phyloP scores from a whole-genome alignment of 2,113 vertebrate species.

The Callaeas wilsoni region DNA sequence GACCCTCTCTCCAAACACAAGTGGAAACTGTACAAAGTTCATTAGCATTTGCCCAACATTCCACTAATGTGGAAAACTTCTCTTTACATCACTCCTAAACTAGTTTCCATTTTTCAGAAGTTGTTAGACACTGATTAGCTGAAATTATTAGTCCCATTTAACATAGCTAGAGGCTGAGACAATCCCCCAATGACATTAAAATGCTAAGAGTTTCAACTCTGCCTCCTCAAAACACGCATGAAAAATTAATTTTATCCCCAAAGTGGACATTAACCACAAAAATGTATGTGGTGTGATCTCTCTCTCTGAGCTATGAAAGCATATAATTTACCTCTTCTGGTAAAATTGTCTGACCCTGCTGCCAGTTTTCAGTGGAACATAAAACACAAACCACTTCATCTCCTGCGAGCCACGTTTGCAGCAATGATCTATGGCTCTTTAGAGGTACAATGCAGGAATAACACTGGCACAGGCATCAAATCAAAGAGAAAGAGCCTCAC shows the following conservation, averaged over 20 bases:
- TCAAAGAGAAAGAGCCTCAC: background rate
- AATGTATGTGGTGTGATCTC: background rate
- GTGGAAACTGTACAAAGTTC: conserved; percentile 45
- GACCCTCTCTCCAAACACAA: conserved; percentile 22
- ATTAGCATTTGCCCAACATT: conserved; percentile 38
- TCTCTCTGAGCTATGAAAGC: background rate
- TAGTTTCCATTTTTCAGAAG: conserved; percentile 60
- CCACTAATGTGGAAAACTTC: conserved; percentile 57
- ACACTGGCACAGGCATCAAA: background rate
- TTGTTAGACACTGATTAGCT: conserved; percentile 45
- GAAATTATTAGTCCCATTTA: conserved; percentile 50
- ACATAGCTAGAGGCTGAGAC: conserved; percentile 50
- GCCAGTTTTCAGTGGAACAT: background rate
- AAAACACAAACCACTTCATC: background rate
- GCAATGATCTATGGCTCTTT: background rate
- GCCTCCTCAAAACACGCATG: conserved; percentile 27
- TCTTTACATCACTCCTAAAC: conserved; percentile 37
- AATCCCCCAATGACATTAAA: conserved; percentile 35
- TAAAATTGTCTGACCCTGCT: background rate
- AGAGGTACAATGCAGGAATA: background rate
- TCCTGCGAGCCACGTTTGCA: background rate
- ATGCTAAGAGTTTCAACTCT: conserved; percentile 7
- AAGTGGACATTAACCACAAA: conserved; percentile 54
- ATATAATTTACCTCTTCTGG: conserved; percentile 27
- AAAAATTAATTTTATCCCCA: conserved; percentile 51